Evolutionary conservation across 2,888 invertebrate species (phyloP), one percentile per base, ranked within the genome.

Genomic region (Eupithecia insigniata): DNA sequence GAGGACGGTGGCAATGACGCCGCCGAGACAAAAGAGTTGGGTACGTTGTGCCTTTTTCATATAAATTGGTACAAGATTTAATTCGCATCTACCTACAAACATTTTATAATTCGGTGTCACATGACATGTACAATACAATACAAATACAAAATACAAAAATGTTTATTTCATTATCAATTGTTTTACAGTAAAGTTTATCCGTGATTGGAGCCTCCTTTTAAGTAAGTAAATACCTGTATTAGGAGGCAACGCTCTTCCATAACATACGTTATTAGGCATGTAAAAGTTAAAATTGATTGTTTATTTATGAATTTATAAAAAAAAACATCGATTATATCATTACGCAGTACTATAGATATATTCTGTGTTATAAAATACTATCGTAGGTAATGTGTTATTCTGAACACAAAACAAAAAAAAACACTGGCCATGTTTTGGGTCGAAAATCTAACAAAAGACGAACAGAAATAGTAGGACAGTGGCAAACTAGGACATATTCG

Each of bases 401-500:
- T 26, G 55, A 26, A 2, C 1, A 12, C 55, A 55, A 55, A 55
- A 55, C 22, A 0, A 43, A 22, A 51, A 18, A n/a, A 12, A 51
- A 51, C 3, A 26, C 55, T 12, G 55, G 12, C 14, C 55, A 55
- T 55, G 18, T 60, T 30, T 30, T 60, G 26, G 7, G 28, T 60
- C 12, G 30, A 64, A 66, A 58, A 58, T 30, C 30, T 12, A 55
- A 71, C 72, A 72, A 68, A 58, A 65, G 67, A 75, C 74, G 73
- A 71, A 72, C 62, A 66, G 70, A 72, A 74, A 75, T 78, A 70
- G 82, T 86, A 85, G 86, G 85, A 84, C 85, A 87, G 85, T 87
- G 82, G 86, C 83, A 85, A 89, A 85, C 89, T 89, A 88, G 90
- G 89, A 89, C 89, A 89, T 87, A 87, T 85, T 87, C 82, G 85